Base-by-base conservation (phyloP, 2,797 vertebrate genomes). In the Urophycis tenuis region DNA sequence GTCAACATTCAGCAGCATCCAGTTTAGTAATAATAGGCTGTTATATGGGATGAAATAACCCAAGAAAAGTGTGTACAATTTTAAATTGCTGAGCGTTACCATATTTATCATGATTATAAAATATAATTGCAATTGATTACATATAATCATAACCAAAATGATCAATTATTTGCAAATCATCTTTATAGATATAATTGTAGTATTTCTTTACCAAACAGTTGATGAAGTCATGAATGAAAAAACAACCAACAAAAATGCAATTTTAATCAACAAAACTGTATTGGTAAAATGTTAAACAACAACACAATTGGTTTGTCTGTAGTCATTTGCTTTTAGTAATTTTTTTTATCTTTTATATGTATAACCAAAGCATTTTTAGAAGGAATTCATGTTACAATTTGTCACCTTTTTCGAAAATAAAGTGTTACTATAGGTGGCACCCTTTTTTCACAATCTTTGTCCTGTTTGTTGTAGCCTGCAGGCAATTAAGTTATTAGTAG, bases 191-290 rank as follows among this genome's bases (percentile, higher is more conserved):
- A 67, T 67, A 11, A 67, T 60, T 60, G 22, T 14, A 41, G 15
- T 19, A 6, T 49, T 25, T 14, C 3, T 41, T 60, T 60, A 1
- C 53, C 4, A 60, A 60, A 60, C 6, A 19, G 53, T 60, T 2
- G 19, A 53, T 60, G 19, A 67, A 67, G 60, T 67, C n/a, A 29
- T 67, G n/a, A 29, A 67, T 67, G 60, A 67, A 67, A 29, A 67
- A 67, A 67, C 60, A 67, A 25, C n/a, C n/a, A 29, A 67, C 17
- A 19, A 29, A 29, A 67, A 67, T 29, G 60, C n/a, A 67, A 29
- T 67, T 67, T 67, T 67, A 67, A 67, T 67, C 25, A 67, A 67
- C 60, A 67, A 67, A 53, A 29, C 25, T 67, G 60, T 67, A 67
- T 67, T 67, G 60, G 10, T 67, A 67, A 67, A 29, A 67, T 29